Percentiles rank a stretch among this genome's conserved stretches.
Evolutionary conservation across 2,113 vertebrate genomes (phyloP).

Genomic region (Riparia riparia): DNA sequence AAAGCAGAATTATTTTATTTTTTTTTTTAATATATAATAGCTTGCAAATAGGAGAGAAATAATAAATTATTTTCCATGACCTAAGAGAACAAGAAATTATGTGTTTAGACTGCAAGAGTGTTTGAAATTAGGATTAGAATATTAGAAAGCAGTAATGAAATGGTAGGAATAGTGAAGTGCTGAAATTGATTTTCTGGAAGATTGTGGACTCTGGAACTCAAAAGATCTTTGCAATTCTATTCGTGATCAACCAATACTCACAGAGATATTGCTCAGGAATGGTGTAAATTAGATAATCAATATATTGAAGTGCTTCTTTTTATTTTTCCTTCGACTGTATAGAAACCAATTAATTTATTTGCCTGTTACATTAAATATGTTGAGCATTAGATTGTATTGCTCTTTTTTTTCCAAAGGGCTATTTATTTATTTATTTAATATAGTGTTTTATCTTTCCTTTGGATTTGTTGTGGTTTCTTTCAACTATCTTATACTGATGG

Average conservation of each 20-base stretch:
- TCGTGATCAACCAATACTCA: rapidly evolving
- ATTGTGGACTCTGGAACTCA: not conserved
- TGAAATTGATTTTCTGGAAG: not conserved
- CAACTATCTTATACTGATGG: not conserved
- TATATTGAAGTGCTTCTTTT: not conserved
- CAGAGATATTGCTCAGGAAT: not conserved
- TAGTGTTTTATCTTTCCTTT: not conserved
- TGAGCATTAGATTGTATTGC: not conserved
- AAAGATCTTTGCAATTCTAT: not conserved
- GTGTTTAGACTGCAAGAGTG: not conserved
- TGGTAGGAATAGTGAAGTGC: not conserved
- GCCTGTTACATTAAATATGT: not conserved
- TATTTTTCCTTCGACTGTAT: not conserved
- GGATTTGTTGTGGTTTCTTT: not conserved
- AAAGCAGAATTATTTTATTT: not conserved
- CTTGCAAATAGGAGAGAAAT: not conserved
- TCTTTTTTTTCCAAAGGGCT: not conserved
- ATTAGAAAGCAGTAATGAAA: not conserved
- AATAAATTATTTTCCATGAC: not conserved
- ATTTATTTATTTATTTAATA: too few relatives aligned
- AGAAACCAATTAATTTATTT: not conserved
- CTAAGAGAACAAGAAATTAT: not conserved
- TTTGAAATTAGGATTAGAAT: not conserved
- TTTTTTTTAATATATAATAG: not conserved
- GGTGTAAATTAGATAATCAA: not conserved